phyloP scores from a whole-genome alignment of 2,797 vertebrate genomes.

The Columba guinea region DNA sequence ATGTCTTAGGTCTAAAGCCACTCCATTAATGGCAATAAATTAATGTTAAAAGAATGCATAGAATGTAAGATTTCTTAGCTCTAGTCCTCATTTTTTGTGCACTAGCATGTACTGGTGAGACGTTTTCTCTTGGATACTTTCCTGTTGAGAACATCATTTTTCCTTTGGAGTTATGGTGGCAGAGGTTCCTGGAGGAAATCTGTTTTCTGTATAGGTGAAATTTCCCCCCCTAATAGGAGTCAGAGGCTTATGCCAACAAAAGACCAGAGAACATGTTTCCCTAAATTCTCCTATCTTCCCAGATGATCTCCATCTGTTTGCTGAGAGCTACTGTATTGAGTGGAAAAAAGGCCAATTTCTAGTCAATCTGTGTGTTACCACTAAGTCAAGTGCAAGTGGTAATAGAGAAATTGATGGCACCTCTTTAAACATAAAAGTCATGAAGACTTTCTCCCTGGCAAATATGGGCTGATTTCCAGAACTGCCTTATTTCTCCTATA shows the following conservation, averaged over 20 bases:
- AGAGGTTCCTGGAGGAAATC: not conserved
- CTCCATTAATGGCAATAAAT: not conserved
- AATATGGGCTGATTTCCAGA: not conserved
- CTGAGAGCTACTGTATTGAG: not conserved
- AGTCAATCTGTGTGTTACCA: not conserved
- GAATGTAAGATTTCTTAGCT: not conserved
- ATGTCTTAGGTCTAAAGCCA: not conserved
- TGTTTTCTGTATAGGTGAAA: slow-evolving; percentile 21
- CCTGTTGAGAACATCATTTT: not conserved
- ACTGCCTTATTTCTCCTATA: not conserved
- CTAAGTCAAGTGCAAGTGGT: not conserved
- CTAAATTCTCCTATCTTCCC: not conserved
- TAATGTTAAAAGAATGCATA: not conserved
- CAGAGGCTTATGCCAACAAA: not conserved
- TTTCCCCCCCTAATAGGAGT: not conserved
- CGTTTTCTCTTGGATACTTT: not conserved
- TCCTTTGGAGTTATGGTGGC: not conserved
- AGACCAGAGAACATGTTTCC: not conserved
- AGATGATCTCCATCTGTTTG: not conserved
- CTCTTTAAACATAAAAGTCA: not conserved
- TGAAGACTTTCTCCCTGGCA: not conserved
- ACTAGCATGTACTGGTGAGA: not conserved
- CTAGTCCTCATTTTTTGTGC: not conserved
- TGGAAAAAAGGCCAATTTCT: not conserved
- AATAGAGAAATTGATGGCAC: not conserved